phyloP scores from a whole-genome alignment of 1,140 invertebrate species.

The Ridgeia piscesae region DNA sequence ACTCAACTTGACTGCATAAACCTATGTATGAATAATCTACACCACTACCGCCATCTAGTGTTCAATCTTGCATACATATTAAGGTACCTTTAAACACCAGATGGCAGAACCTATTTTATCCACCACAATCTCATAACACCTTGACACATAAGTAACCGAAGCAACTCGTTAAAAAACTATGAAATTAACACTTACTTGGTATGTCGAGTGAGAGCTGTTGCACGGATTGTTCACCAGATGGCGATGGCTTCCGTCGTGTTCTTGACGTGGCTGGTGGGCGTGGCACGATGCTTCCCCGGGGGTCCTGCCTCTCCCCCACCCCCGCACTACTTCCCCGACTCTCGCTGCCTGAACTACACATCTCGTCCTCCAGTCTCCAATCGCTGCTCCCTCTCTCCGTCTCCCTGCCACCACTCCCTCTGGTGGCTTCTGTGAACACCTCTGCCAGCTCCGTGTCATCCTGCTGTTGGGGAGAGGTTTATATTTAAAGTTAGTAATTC shows the following conservation, averaged over 20 bases:
- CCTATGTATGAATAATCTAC: neutral
- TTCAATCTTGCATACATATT: neutral
- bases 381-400: neutral
- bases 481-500: neutral
- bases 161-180: neutral
- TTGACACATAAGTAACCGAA: no score
- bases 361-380: neutral
- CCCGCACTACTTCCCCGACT: slow-evolving; percentile 53
- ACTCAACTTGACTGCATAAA: no score
- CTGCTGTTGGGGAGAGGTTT: neutral
- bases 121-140: no score
- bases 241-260: neutral
- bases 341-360: slow-evolving; percentile 44
- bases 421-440: neutral
- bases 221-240: slow-evolving; percentile 16
- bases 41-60: neutral
- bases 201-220: slow-evolving; percentile 46
- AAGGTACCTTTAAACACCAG: no score
- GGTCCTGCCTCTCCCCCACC: slow-evolving; percentile 35
- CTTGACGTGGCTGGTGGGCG: slow-evolving; percentile 27
- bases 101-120: no score
- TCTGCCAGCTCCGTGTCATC: neutral
- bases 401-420: neutral
- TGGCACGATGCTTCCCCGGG: slow-evolving; percentile 24
- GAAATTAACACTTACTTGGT: slow-evolving; percentile 29